Conservation (phyloP, 2,888 invertebrate species). For the Chloroclysta siterata region DNA sequence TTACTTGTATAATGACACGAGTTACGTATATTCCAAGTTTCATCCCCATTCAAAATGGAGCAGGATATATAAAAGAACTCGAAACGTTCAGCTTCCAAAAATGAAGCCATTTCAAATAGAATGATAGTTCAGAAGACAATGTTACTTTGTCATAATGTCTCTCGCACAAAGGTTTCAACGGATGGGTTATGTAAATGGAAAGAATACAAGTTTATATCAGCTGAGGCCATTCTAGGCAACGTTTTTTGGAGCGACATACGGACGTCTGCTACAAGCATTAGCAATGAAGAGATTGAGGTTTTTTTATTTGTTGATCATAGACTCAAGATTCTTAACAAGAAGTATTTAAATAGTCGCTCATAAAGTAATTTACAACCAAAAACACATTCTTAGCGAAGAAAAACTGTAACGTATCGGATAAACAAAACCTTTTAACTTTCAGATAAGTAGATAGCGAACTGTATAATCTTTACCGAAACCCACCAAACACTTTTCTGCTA, state of each 20-base stretch:
- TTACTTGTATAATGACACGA: too few species aligned
- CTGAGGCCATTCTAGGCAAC: constrained; percentile 61
- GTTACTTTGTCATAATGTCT: constrained; percentile 38
- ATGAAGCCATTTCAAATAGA: constrained; percentile 23
- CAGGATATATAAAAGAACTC: neutral
- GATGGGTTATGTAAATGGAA: constrained; percentile 73
- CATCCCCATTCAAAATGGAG: too few species aligned
- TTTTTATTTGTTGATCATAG: neutral
- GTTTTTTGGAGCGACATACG: constrained; percentile 48
- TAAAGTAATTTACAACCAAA: too few species aligned
- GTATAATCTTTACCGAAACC: too few species aligned
- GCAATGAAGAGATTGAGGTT: neutral
- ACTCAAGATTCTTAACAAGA: neutral
- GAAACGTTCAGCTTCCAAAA: constrained; percentile 12
- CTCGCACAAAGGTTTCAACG: constrained; percentile 62
- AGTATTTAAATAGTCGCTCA: too few species aligned
- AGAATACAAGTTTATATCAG: constrained; percentile 72
- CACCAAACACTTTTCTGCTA: neutral
- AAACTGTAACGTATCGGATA: too few species aligned
- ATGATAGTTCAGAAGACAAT: constrained; percentile 32
- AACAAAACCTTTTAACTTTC: too few species aligned
- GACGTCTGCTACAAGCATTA: constrained; percentile 11
- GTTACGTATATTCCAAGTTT: too few species aligned
- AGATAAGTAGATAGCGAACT: too few species aligned
- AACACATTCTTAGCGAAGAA: too few species aligned